Base-by-base conservation (phyloP, 2,888 invertebrate species). In the Protonemura montana region DNA sequence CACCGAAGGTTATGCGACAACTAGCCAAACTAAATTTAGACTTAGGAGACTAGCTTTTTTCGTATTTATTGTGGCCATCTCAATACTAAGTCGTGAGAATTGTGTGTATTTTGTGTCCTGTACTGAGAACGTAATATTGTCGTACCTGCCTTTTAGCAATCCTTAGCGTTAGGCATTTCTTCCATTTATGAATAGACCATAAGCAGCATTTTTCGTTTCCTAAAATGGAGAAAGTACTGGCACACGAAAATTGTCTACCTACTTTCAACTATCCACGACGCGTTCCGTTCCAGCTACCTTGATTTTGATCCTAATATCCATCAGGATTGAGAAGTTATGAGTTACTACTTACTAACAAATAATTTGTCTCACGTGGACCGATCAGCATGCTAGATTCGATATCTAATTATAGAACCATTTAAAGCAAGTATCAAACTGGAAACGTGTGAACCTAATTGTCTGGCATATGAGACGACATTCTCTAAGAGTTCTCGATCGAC, bases 361-460 rank as follows among this genome's bases (percentile, higher is more conserved):
- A 59, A 13, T 59, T 59, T 59, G 59, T 13, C 21, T 59, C 59
- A 59, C 59, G 13, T 21, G 59, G 59, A 59, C 59, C 59, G 59
- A 59, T 59, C 59, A 59, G 59, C 59, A 59, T 16, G 59, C 59
- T 59, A 59, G 59, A 59, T 59, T 59, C 59, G 59, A 59, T 59
- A 59, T 21, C 59, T 59, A 59, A 59, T 59, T 59, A 59, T 59
- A 59, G 59, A 59, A 59, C 59, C 6, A 7, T 59, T 59, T 13
- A 59, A 2, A 59, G 59, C 59, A 59, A 59, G 59, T 59, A 59
- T 21, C 59, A 59, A 59, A 59, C 16, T 59, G 59, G 59, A 59
- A 59, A 59, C 59, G 59, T 59, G 59, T 59, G 59, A 59, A 59
- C 59, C 59, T 59, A 59, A 59, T 59, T 59, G 13, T 59, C 59